Evolutionary conservation across 1,140 invertebrate genomes (phyloP), one percentile per base, ranked within the genome.

Genomic region (Zaprionus davidi): DNA sequence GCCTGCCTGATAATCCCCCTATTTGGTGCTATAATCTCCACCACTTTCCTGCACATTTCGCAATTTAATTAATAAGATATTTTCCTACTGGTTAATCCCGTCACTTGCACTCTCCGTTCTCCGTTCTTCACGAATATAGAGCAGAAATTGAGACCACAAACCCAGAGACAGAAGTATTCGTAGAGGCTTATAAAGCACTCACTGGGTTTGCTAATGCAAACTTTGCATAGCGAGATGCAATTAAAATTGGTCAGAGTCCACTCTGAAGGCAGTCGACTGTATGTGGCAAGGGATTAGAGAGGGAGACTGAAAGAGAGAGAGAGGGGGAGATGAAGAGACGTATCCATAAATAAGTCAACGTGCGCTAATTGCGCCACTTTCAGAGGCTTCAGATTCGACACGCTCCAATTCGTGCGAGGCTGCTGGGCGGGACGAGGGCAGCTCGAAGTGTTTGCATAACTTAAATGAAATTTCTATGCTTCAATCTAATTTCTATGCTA

Each of bases 401-500:
- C 86, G 85, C 85, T 90, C 85, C 81, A 88, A 68, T 88, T 88
- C 66, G 31, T 57, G 56, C 58, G 71, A 88, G 28, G 41, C 41
- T 46, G 41, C n/a, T 17, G 22, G 59, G 17, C 12, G 31, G n/a
- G 67, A 11, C n/a, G 31, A 34, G 34, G 28, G 38, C 46, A 12
- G 24, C 22, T 44, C 46, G 31, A 56, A 71, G 76, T 88, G 84
- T 83, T 88, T 88, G 76, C 85, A 90, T 84, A 88, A 82, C 76
- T 88, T 82, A 79, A 90, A 88, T 88, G 67, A 90, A 88, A 85
- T 88, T 90, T 90, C 86, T 72, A 57, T 65, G 68, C 68, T 60
- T 81, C 71, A 79, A 90, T 90, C 78, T 90, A 82, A 88, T 88
- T 88, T 88, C 84, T 82, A 88, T 88, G 84, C 84, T 90, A 88